phyloP scores from a whole-genome alignment of 2,113 vertebrate species.

The Mirza zaza region DNA sequence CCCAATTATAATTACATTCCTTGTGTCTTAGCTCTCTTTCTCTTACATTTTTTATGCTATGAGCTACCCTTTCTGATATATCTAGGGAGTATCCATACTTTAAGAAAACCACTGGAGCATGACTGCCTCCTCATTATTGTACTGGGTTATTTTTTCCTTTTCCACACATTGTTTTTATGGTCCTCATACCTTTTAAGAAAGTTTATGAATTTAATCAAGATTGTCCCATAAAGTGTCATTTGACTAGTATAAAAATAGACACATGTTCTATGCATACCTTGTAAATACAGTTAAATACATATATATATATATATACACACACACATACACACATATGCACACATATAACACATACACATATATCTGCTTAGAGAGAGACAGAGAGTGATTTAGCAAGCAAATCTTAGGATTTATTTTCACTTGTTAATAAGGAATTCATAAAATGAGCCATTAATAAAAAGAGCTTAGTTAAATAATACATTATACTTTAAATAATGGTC shows the following conservation, averaged over 20 bases:
- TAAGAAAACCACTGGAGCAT: constrained; percentile 11
- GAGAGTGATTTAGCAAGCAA: background rate
- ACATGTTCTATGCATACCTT: background rate
- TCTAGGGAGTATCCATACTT: background rate
- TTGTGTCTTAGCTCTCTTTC: background rate
- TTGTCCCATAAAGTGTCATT: constrained; percentile 6
- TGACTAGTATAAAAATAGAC: background rate
- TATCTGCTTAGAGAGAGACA: background rate
- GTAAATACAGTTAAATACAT: background rate
- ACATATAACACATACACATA: background rate
- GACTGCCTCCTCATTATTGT: background rate
- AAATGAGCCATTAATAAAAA: constrained; percentile 49
- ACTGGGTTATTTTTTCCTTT: constrained; percentile 34
- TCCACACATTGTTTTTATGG: background rate
- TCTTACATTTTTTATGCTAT: constrained; percentile 32
- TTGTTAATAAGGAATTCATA: constrained; percentile 61
- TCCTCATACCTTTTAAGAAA: background rate
- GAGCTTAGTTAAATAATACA: constrained; percentile 60
- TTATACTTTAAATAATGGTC: constrained; percentile 63
- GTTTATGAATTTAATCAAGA: background rate
- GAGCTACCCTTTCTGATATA: background rate
- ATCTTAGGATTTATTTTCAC: constrained; percentile 36
- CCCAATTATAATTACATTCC: constrained; percentile 22
- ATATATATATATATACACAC: background rate
- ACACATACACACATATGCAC: background rate